These are phyloP conservation scores for Ormyrus pomaceus DNA, from an alignment of 2,888 invertebrate species.

Conservation along the genomic window DNA sequence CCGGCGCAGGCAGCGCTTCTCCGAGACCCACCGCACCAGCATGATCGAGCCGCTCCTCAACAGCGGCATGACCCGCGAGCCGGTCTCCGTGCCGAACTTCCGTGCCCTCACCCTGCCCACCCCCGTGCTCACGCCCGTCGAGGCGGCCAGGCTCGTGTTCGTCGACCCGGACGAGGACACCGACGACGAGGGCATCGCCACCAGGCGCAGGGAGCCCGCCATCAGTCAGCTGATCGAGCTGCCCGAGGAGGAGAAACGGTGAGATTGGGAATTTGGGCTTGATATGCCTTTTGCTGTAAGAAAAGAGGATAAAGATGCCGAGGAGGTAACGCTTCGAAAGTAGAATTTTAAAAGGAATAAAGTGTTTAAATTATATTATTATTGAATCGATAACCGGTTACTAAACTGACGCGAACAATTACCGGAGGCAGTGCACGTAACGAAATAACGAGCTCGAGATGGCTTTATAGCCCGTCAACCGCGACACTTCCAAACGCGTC, in stretches of 20 bases:
- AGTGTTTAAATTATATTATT: too few species aligned
- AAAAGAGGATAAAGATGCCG: too few species aligned
- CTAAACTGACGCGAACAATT: too few species aligned
- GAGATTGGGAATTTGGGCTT: not conserved
- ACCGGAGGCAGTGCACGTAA: too few species aligned
- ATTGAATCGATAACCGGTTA: too few species aligned
- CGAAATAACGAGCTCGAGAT: not conserved
- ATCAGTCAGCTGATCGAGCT: conserved; percentile 72
- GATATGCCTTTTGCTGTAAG: too few species aligned
- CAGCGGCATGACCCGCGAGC: conserved; percentile 79
- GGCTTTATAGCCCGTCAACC: not conserved
- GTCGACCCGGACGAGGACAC: conserved; percentile 83
- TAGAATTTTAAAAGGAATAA: too few species aligned
- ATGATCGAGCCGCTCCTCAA: conserved; percentile 73
- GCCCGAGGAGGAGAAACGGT: conserved; percentile 71
- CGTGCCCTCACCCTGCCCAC: conserved; percentile 81
- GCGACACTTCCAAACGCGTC: not conserved
- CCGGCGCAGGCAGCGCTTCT: conserved; percentile 67
- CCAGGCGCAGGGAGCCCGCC: conserved; percentile 69
- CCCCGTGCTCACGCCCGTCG: conserved; percentile 82
- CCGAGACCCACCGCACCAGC: conserved; percentile 62
- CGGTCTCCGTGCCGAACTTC: conserved; percentile 86
- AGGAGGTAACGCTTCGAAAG: too few species aligned
- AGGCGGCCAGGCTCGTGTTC: conserved; percentile 83
- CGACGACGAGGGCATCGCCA: conserved; percentile 71